Evolutionary conservation across 1,140 invertebrate genomes (phyloP).

Genomic region (Brachionus sp.): DNA sequence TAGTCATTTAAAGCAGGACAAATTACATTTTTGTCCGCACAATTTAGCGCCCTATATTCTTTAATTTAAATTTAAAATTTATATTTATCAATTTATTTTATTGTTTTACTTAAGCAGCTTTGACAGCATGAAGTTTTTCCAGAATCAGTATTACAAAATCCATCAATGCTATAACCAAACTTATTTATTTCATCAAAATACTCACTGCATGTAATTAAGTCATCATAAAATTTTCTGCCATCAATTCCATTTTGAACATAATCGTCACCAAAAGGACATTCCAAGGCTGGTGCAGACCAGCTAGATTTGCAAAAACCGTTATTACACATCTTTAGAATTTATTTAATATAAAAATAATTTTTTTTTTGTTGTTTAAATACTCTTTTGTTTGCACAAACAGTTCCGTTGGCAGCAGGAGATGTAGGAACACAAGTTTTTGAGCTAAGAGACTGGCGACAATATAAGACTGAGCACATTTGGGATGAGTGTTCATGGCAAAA

Average conservation of each 20-base stretch:
- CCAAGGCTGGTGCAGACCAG: not conserved
- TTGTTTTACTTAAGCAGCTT: not conserved
- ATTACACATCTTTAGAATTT: not conserved
- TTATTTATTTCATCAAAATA: not conserved
- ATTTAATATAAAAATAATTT: too few species aligned
- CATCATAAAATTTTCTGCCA: not conserved
- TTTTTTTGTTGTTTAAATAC: not conserved
- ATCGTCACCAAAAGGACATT: constrained; percentile 12
- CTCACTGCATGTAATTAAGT: not conserved
- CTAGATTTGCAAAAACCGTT: not conserved
- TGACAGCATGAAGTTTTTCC: not conserved
- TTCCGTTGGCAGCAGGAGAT: not conserved
- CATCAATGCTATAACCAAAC: not conserved
- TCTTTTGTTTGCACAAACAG: not conserved
- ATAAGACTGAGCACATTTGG: not conserved
- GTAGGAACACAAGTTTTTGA: not conserved
- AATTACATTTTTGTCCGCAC: not conserved
- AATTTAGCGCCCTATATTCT: not conserved
- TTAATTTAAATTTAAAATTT: not conserved
- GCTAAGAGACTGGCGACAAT: not conserved
- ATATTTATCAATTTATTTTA: too few species aligned
- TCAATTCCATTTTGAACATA: not conserved
- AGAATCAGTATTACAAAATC: not conserved
- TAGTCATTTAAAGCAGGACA: not conserved
- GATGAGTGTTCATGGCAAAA: not conserved